Base-by-base conservation (phyloP, 2,888 invertebrate species). In the Dendrolimus houi region DNA sequence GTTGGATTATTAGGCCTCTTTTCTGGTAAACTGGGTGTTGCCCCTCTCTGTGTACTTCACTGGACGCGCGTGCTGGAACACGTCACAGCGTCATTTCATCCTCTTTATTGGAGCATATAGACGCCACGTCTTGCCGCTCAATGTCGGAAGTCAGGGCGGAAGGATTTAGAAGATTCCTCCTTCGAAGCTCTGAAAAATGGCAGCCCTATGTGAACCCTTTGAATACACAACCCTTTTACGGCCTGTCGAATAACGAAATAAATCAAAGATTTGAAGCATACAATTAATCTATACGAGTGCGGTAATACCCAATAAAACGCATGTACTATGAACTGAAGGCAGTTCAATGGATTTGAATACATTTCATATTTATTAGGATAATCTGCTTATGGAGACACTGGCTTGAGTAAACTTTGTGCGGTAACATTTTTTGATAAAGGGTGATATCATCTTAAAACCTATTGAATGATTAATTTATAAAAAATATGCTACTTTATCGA, bases 331-430 rank as follows among this genome's bases (percentile, higher is more conserved):
- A 59, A 56, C 65, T 62, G 67, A 68, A 68, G 57, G 68, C 67
- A 62, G 61, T 64, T 66, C 69, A 58, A 70, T 74, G 74, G 75
- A 75, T 74, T 77, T 79, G 67, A 79, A 78, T 74, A 79, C 70
- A 76, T 83, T 78, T 76, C 66, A 72, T 74, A 85, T 87, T 86
- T 85, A 86, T 85, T 81, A 77, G 75, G 72, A 74, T 89, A 87
- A 89, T 85, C 85, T 80, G 73, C 78, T 83, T 81, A 83, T 63
- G 64, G 68, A 68, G 70, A 74, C 73, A 74, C 64, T 68, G 66
- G 64, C 65, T 64, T 62, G 62, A 56, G 62, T 62, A 69, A 69
- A 69, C 69, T 70, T 70, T 64, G 68, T 71, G 47, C 47, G 68
- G 66, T 68, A 61, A 55, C 58, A 57, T 62, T 62, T 60, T 66